Base-by-base conservation (phyloP, 2,113 vertebrate species). In the Mus pahari region DNA sequence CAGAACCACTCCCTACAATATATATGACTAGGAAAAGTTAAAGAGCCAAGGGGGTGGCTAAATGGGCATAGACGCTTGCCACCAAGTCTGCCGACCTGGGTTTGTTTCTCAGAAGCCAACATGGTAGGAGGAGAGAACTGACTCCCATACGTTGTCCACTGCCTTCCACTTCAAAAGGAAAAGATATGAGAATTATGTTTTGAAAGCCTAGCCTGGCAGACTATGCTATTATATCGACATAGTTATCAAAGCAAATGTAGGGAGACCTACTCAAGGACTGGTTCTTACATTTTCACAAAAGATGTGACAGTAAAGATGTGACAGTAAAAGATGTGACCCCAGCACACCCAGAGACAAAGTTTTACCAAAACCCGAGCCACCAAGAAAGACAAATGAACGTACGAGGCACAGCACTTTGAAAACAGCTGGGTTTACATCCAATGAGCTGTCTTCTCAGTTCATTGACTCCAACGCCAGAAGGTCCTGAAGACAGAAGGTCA, bases 391-490 rank as follows among this genome's bases (percentile, higher is more conserved):
- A 92, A 83, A 0, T 0, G n/a, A 82, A 98, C 99, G 0, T 99
- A 99, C 99, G 98, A 95, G 99, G 99, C 79, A 99, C 97, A 0
- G 99, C 98, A 96, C 99, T 99, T 97, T 98, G 99, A 97, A 99
- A 99, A 74, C 97, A 92, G 90, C 94, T 97, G 31, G 99, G 99
- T 96, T 99, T 99, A 66, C 98, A 98, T 92, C 98, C 98, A 36
- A 99, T 99, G 84, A 99, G 98, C 31, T 98, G 98, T 96, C 99
- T 98, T 87, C 99, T 98, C 28, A 99, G 98, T 98, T 99, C 99
- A 83, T 99, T 99, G 86, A 99, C 99, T 11, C 99, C 99, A 78
- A 99, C 99, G 31, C 99, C 99, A 77, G 99, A 99, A 0, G 99
- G 99, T 95, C 99, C 99, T 99, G 97, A 94, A 95, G 31, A 91